These are phyloP conservation scores for Turritopsis dohrnii DNA, from an alignment of 30 jellyfish, hydroid and myxozoan genomes.

Conservation along the genomic window DNA sequence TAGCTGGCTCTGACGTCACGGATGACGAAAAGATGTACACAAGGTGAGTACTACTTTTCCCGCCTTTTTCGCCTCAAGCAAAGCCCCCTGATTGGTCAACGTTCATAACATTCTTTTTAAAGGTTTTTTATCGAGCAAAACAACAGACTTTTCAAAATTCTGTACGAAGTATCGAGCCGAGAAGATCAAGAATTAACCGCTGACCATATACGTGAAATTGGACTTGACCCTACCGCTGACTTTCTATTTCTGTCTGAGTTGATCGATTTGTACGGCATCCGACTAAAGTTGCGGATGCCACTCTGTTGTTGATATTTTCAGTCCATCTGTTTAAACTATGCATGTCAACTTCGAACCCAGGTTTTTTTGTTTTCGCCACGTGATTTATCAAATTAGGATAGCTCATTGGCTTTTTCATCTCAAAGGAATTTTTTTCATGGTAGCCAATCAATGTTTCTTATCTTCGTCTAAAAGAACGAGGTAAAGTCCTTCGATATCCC, in stretches of 20 bases:
- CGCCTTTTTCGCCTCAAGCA: not conserved
- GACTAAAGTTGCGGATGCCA: slow-evolving; percentile 47
- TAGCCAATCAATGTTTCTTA: too few species aligned
- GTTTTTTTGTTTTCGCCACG: not conserved
- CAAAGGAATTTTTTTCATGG: too few species aligned
- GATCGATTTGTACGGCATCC: slow-evolving; percentile 63
- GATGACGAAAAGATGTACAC: slow-evolving; percentile 89
- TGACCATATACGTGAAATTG: slow-evolving; percentile 71
- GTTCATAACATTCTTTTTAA: slow-evolving; percentile 16
- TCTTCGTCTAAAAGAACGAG: too few species aligned
- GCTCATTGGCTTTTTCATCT: too few species aligned
- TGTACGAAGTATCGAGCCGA: slow-evolving; percentile 70
- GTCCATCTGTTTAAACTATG: not conserved
- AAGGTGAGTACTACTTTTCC: slow-evolving; percentile 48
- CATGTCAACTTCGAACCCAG: not conserved
- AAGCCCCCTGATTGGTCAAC: not conserved
- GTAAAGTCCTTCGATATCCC: too few species aligned
- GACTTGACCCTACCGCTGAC: slow-evolving; percentile 93
- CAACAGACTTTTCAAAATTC: slow-evolving; percentile 65
- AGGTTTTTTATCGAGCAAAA: slow-evolving; percentile 90
- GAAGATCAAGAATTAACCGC: slow-evolving; percentile 70
- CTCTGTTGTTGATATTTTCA: slow-evolving; percentile 54
- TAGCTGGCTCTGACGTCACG: slow-evolving; percentile 63
- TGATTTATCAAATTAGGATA: too few species aligned
- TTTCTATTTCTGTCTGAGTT: slow-evolving; percentile 61